Evolutionary conservation across 2,888 invertebrate genomes (phyloP), one percentile per base, ranked within the genome.

Genomic region (Diploptera punctata): DNA sequence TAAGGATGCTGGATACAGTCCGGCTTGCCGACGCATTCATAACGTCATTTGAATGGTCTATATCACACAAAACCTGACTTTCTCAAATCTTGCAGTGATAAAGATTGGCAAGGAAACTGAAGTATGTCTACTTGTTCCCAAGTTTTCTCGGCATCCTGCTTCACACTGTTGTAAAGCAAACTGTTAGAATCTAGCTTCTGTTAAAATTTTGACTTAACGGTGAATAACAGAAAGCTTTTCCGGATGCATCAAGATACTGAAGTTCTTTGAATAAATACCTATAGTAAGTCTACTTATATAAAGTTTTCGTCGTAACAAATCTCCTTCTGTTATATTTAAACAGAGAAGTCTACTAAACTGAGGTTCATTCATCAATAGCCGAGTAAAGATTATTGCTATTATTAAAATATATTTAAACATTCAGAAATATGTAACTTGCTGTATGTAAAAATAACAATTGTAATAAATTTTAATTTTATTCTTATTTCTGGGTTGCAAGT

Each of bases 81-180:
- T 54, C 54, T 26, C 54, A 4, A 57, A 57, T 57, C 57, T 57
- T 29, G 31, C 21, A 13, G n/a, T 57, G 57, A 31, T 57, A 29
- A 31, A 57, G 57, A 57, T 57, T 57, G 13, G 29, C 57, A 29
- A 4, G 29, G 57, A 57, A 57, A n/a, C 29, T 29, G 29, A 57
- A 57, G 57, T 57, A 29, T 52, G 24, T 52, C 16, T 16, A 57
- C 31, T 57, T 57, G 31, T 52, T 52, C 47, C 26, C 57, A 57
- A 57, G 57, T 57, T 57, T 57, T 29, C 33, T 33, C 57, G 29
- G 31, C 57, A 57, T 57, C 57, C 57, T 57, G 57, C 57, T 10
- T 57, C 1, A n/a, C n/a, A n/a, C n/a, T 52, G 52, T 24, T 57
- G 57, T 57, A 29, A 24, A 7, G 29, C 2, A 3, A 57, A 29